Conservation (phyloP, 2,113 vertebrate species). For the Mystacornis crossleyi region DNA sequence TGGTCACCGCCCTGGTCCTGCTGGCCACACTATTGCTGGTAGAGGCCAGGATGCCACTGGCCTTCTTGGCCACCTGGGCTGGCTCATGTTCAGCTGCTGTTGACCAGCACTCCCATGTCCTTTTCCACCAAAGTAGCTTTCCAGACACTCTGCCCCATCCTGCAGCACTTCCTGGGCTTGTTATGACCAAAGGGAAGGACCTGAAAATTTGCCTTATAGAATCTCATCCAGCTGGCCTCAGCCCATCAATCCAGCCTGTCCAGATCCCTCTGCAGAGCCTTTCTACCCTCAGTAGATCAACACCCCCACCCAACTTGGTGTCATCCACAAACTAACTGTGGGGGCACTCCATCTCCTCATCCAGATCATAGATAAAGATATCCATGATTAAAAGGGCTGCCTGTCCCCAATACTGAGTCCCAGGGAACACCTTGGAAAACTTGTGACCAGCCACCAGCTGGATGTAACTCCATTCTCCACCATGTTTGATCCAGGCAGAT, state of each 20-base stretch:
- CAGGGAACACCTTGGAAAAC: neutral
- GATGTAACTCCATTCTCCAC: neutral
- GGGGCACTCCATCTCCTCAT: too few relatives aligned
- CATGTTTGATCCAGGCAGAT: neutral
- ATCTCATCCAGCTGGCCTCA: neutral
- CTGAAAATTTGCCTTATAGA: neutral
- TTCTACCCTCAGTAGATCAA: neutral
- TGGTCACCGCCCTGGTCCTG: accelerated
- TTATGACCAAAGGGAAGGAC: neutral
- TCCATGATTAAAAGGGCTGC: neutral
- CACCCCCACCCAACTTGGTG: neutral
- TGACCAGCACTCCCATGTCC: accelerated
- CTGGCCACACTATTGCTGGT: neutral
- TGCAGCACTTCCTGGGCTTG: accelerated
- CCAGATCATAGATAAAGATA: neutral
- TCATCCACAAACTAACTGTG: neutral
- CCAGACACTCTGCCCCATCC: neutral
- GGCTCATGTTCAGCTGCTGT: neutral
- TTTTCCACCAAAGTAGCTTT: neutral
- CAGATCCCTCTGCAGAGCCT: neutral
- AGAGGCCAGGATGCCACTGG: neutral
- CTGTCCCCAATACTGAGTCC: neutral
- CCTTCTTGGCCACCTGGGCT: neutral
- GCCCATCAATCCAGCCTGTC: too few relatives aligned
- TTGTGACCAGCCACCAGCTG: too few relatives aligned